Evolutionary conservation across 92 coral and sea anemone species (phyloP).

Genomic region (Umimayanthus chanpuru): DNA sequence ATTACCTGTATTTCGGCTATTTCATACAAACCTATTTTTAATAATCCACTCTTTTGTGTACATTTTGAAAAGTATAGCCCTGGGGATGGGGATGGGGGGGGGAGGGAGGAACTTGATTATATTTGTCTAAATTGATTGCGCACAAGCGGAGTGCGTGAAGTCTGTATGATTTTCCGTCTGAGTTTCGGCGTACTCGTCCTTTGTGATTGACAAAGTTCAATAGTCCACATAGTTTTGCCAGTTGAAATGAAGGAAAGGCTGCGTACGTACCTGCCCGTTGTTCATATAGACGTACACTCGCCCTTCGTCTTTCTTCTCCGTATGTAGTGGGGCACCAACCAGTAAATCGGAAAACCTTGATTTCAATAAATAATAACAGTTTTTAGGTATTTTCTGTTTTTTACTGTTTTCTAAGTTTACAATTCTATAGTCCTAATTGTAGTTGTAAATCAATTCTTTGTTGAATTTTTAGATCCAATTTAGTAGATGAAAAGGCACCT

Average conservation of each 20-base stretch:
- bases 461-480: too few relatives aligned
- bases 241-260: neutral
- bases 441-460: neutral
- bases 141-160: too few relatives aligned
- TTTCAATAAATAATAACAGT: neutral
- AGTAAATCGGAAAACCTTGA: slow-evolving; percentile 68
- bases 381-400: too few relatives aligned
- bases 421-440: neutral
- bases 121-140: too few relatives aligned
- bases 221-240: neutral
- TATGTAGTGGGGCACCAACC: slow-evolving; percentile 81
- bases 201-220: neutral
- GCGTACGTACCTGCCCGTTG: slow-evolving; percentile 58
- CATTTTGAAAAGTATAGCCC: slow-evolving; percentile 83
- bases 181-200: too few relatives aligned
- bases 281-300: slow-evolving; percentile 80
- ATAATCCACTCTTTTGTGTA: slow-evolving; percentile 93
- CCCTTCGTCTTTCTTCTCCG: slow-evolving; percentile 75
- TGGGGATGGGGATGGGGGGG: too few relatives aligned
- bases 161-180: too few relatives aligned
- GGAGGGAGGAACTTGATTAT: too few relatives aligned
- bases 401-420: neutral
- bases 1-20: slow-evolving; percentile 74
- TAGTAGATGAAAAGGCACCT: too few relatives aligned
- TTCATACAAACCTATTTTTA: slow-evolving; percentile 88